Evolutionary conservation across 1,140 invertebrate genomes (phyloP).

Genomic region (Papilio xuthus): DNA sequence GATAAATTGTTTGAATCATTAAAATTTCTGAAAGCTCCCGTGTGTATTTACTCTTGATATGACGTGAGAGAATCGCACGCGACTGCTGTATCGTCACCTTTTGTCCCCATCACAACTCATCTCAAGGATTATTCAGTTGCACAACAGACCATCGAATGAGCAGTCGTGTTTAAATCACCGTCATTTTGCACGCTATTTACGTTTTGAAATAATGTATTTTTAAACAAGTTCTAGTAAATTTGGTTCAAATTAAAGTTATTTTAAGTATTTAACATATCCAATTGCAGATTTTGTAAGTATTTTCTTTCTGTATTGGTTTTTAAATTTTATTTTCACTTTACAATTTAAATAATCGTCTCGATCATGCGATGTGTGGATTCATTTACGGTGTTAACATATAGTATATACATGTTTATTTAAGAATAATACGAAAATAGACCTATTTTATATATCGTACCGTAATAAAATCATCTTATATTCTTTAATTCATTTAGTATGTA

Average conservation of each 20-base stretch:
- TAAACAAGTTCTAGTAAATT: not conserved
- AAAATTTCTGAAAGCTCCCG: constrained; percentile 10
- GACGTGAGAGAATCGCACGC: constrained; percentile 9
- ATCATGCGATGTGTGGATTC: not conserved
- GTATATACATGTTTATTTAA: not conserved
- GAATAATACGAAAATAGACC: not conserved
- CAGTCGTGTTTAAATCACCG: constrained; percentile 1
- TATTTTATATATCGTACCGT: not conserved
- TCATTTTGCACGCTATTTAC: not conserved
- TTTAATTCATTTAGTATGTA: not conserved
- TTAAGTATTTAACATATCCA: not conserved
- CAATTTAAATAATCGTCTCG: not conserved
- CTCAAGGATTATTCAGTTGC: constrained; percentile 21
- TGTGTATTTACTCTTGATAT: not conserved
- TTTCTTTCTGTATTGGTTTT: not conserved
- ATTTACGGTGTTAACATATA: not conserved
- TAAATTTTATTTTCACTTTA: not conserved
- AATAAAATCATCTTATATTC: not conserved
- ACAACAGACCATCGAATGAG: not conserved
- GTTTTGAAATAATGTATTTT: not conserved
- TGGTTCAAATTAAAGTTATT: not conserved
- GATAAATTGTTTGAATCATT: constrained; percentile 17
- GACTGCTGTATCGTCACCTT: constrained; percentile 15
- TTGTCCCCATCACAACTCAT: constrained; percentile 20
- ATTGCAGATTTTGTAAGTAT: constrained; percentile 5